Percentiles rank a stretch among this genome's conserved stretches.
Conservation (phyloP, 2,888 invertebrate species). For the Drosophila testacea region DNA sequence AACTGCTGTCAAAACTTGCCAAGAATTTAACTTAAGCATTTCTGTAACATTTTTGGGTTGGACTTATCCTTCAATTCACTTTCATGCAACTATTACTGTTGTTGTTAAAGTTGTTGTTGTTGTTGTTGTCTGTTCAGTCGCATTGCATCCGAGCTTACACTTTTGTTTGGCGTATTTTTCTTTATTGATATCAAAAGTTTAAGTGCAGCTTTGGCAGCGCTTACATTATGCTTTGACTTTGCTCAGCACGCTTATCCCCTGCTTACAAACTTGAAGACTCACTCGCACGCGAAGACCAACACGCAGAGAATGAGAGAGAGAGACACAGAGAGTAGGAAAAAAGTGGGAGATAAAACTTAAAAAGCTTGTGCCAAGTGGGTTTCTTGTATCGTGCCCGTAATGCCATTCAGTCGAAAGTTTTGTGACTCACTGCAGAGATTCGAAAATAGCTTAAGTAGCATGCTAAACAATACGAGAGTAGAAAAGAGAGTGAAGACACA, state of each 20-base stretch:
- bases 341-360: conserved; percentile 24
- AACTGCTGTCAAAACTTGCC: conserved; percentile 46
- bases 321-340: background rate
- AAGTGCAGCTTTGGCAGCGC: conserved; percentile 76
- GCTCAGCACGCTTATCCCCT: conserved; percentile 68
- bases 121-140: conserved; percentile 23
- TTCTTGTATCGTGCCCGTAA: conserved; percentile 26
- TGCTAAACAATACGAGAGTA: conserved; percentile 32
- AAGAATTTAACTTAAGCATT: conserved; percentile 27
- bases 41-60: conserved; percentile 15
- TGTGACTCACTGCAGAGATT: conserved; percentile 34
- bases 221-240: conserved; percentile 73
- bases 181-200: conserved; percentile 80
- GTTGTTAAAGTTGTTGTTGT: conserved; percentile 24
- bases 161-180: conserved; percentile 38
- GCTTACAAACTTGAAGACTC: conserved; percentile 58
- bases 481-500: background rate
- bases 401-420: conserved; percentile 41
- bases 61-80: conserved; percentile 47
- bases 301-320: conserved; percentile 15
- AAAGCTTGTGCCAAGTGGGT: conserved; percentile 25
- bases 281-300: conserved; percentile 34
- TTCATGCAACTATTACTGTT: conserved; percentile 38
- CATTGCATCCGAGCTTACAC: conserved; percentile 51
- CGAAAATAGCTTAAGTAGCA: conserved; percentile 49